Evolutionary conservation across 2,113 vertebrate species (phyloP), one percentile per base, ranked within the genome.

Genomic region (Protobothrops mucrosquamatus): DNA sequence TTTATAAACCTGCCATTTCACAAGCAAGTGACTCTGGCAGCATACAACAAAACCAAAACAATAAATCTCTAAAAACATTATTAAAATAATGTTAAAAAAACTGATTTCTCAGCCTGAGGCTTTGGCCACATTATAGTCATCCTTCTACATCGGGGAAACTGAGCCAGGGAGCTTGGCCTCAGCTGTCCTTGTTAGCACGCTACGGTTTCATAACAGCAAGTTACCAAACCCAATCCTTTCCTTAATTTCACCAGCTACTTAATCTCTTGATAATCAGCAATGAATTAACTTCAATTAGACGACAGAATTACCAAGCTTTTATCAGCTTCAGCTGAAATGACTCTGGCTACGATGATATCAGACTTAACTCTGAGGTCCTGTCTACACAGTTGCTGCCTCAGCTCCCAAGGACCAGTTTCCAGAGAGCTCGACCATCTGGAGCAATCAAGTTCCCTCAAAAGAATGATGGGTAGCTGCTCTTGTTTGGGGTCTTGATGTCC

Each of bases 201-300:
- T 2, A 12, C 14, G 7, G 39, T 34, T 48, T 89, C n/a, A 81
- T 92, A 85, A 85, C 34, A 7, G 54, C 55, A 26, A 61, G 54
- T 29, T 90, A 81, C 52, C 92, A 39, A 59, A 61, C 69, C 85
- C 12, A 39, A 48, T 54, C 46, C 14, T 81, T 29, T 48, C 2
- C 48, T 89, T 39, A 26, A 61, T 90, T 86, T n/a, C 34, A 56
- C 88, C 92, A 86, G 69, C 74, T 61, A 57, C 29, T 86, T 93
- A 90, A 93, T 93, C 88, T 85, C 74, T 86, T 43, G 46, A 86
- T 86, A 93, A 90, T 90, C 74, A 90, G 61, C 46, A 93, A 93
- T 86, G 88, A 90, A 90, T 93, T 93, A 61, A 64, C 74, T 90
- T 86, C 88, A 87, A 43, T 86, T 87, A 90, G 29, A 64, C 2